These are phyloP conservation scores for Pseudobourletiella spinata DNA, from an alignment of 1,140 invertebrate genomes.

Conservation along the genomic window DNA sequence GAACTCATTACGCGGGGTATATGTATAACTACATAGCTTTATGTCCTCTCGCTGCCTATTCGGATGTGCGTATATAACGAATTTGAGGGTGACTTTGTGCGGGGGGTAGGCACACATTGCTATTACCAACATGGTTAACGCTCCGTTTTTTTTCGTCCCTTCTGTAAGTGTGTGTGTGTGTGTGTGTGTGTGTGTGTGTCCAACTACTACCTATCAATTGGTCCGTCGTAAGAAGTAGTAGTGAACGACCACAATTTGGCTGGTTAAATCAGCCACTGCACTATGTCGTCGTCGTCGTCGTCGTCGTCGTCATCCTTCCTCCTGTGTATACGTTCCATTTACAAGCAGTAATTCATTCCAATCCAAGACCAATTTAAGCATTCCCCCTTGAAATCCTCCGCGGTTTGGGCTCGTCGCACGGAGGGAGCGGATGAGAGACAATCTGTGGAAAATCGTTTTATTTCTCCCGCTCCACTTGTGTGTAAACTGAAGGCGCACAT, in stretches of 20 bases:
- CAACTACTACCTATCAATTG: background rate
- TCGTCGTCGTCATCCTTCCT: too few species aligned
- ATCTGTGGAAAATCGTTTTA: too few species aligned
- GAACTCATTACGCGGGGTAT: background rate
- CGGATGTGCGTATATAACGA: background rate
- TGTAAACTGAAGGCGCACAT: too few species aligned
- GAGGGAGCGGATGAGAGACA: too few species aligned
- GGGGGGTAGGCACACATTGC: background rate
- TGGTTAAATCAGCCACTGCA: conserved; percentile 2
- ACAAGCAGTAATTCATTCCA: background rate
- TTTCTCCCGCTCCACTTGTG: too few species aligned
- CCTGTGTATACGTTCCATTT: background rate
- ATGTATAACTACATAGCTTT: background rate
- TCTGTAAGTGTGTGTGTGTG: background rate
- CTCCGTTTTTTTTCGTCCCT: background rate
- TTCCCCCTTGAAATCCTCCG: background rate
- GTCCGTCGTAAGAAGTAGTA: background rate
- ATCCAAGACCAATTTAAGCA: background rate
- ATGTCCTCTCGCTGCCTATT: too few species aligned
- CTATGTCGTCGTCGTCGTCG: too few species aligned
- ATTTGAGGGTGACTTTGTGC: background rate
- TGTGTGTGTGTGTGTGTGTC: background rate
- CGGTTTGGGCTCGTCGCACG: background rate
- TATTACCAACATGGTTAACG: background rate
- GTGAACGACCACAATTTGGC: background rate